Conservation (phyloP, 2,797 vertebrate genomes). For the Salmo trutta region DNA sequence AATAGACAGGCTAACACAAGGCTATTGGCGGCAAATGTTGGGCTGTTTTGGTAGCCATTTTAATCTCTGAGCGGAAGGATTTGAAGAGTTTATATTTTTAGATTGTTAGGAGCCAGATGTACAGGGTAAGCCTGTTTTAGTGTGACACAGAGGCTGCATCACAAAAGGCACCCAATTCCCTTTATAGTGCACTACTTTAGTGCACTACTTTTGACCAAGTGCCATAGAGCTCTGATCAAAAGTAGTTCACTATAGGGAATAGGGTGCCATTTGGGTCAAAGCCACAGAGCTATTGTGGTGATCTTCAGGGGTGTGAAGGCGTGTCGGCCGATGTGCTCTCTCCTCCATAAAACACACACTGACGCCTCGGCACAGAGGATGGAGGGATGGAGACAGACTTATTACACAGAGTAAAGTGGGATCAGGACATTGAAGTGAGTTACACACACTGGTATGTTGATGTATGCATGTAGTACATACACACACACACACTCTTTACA, state of each 20-base stretch:
- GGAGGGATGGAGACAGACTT: slow-evolving; percentile 42
- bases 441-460: slow-evolving; percentile 12
- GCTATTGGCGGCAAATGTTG: neutral
- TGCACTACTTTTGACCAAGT: neutral
- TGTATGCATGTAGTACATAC: neutral
- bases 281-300: slow-evolving; percentile 30
- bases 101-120: neutral
- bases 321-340: slow-evolving; percentile 52
- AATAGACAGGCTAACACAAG: neutral
- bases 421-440: slow-evolving; percentile 5
- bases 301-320: slow-evolving; percentile 55
- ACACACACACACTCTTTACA: neutral
- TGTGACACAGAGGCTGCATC: neutral
- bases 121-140: neutral
- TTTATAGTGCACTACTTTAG: neutral
- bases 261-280: neutral
- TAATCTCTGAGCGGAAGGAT: neutral
- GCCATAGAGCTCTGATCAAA: neutral
- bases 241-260: neutral
- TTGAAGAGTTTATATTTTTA: neutral
- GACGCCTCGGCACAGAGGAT: slow-evolving; percentile 50
- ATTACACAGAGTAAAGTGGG: slow-evolving; percentile 49
- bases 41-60: neutral
- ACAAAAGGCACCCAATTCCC: neutral
- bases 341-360: slow-evolving; percentile 55